Evolutionary conservation across 2,113 vertebrate genomes (phyloP).

Genomic region (Gymnorhina tibicen): DNA sequence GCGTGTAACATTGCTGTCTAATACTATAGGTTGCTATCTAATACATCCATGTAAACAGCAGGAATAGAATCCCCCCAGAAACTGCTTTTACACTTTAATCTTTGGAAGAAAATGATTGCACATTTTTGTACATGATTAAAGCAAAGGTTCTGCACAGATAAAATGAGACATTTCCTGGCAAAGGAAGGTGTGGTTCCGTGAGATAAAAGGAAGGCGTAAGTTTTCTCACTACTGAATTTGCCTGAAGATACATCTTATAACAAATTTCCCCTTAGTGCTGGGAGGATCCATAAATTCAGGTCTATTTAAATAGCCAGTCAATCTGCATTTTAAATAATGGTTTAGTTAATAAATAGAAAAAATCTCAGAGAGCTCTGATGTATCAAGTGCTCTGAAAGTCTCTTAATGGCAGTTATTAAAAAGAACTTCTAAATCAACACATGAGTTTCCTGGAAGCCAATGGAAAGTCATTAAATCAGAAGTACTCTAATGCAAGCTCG

Average conservation of each 20-base stretch:
- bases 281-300: not conserved
- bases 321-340: not conserved
- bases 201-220: not conserved
- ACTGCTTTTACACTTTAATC: not conserved
- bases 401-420: constrained; percentile 8
- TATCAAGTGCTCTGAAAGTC: constrained; percentile 8
- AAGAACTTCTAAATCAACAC: constrained; percentile 17
- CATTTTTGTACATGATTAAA: not conserved
- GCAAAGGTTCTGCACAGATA: not conserved
- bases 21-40: not conserved
- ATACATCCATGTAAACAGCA: not conserved
- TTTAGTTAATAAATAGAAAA: not conserved
- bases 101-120: not conserved
- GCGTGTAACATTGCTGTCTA: not conserved
- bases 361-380: not conserved
- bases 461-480: not conserved
- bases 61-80: not conserved
- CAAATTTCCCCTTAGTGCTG: not conserved
- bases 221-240: not conserved
- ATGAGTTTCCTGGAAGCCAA: not conserved
- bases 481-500: not conserved
- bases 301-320: not conserved
- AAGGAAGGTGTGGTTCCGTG: not conserved
- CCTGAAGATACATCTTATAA: not conserved
- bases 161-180: not conserved